Evolutionary conservation across 2,888 invertebrate species (phyloP).

Genomic region (Lasiommata megera): DNA sequence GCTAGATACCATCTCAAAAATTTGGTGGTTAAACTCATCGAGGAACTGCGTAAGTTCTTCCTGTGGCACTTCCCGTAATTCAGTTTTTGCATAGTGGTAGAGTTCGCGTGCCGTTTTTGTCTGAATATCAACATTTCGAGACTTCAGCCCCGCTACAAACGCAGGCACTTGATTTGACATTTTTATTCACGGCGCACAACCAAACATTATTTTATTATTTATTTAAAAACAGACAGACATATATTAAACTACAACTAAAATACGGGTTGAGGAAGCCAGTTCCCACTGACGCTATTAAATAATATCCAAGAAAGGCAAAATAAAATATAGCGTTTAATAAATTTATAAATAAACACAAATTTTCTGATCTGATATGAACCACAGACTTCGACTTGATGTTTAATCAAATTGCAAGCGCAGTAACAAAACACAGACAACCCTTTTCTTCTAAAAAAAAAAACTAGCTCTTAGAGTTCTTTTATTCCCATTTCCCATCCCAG

Average conservation of each 20-base stretch:
- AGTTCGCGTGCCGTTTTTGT: slow-evolving; percentile 94
- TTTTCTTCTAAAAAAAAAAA: too few relatives aligned
- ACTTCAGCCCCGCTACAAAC: slow-evolving; percentile 93
- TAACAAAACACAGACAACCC: too few relatives aligned
- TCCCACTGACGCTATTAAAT: neutral
- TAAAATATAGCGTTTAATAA: too few relatives aligned
- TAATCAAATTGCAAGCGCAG: too few relatives aligned
- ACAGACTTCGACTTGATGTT: too few relatives aligned
- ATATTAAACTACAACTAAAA: neutral
- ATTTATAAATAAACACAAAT: too few relatives aligned
- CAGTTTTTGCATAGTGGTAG: slow-evolving; percentile 94
- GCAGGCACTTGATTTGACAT: slow-evolving; percentile 85
- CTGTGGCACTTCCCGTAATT: slow-evolving; percentile 92
- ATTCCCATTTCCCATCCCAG: too few relatives aligned
- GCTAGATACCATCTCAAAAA: slow-evolving; percentile 97
- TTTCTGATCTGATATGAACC: too few relatives aligned
- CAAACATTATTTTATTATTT: slow-evolving; percentile 5
- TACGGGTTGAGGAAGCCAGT: too few relatives aligned
- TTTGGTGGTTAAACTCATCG: slow-evolving; percentile 97
- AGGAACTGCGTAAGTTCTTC: slow-evolving; percentile 95
- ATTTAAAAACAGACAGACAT: too few relatives aligned
- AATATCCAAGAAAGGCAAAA: neutral
- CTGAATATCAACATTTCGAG: slow-evolving; percentile 91
- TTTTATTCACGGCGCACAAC: slow-evolving; percentile 31
- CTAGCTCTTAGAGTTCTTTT: too few relatives aligned